Percentiles rank a stretch among this genome's conserved stretches.
Conservation (phyloP, 1,140 invertebrate genomes). For the Drosophila kurseongensis region DNA sequence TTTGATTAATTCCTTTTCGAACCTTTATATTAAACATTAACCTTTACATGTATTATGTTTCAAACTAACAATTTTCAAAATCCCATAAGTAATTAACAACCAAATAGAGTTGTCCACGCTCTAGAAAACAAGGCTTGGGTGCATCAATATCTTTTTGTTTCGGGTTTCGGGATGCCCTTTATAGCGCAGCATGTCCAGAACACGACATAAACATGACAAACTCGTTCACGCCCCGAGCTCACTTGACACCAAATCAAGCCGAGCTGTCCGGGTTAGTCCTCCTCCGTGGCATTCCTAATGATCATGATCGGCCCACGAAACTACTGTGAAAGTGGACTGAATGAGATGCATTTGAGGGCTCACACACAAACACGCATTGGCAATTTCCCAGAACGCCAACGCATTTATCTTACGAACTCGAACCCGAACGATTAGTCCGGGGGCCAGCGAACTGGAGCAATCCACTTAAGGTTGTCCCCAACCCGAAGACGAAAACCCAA, state of each 20-base stretch:
- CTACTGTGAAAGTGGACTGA: constrained; percentile 56
- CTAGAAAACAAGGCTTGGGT: constrained; percentile 2
- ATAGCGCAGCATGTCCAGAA: constrained; percentile 50
- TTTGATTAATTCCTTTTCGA: no score
- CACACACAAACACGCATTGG: constrained; percentile 51
- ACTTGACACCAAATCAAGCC: constrained; percentile 67
- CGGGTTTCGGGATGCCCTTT: neutral
- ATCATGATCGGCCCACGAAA: constrained; percentile 36
- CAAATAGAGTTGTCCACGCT: constrained; percentile 11
- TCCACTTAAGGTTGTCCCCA: constrained; percentile 63
- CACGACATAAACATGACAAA: constrained; percentile 73
- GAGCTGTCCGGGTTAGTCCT: constrained; percentile 8
- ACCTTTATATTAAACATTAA: no score
- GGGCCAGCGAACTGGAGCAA: constrained; percentile 52
- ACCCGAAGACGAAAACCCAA: constrained; percentile 44
- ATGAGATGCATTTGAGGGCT: constrained; percentile 23
- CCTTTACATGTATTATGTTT: neutral
- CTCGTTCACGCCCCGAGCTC: constrained; percentile 61
- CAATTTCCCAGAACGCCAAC: constrained; percentile 81
- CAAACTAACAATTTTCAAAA: neutral
- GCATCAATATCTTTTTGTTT: neutral
- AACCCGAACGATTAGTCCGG: constrained; percentile 65
- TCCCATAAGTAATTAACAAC: constrained; percentile 9
- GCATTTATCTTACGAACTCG: constrained; percentile 65
- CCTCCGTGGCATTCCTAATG: constrained; percentile 37